These are phyloP conservation scores for Colistium nudipinnis DNA, from an alignment of 2,113 vertebrate species.

Conservation along the genomic window DNA sequence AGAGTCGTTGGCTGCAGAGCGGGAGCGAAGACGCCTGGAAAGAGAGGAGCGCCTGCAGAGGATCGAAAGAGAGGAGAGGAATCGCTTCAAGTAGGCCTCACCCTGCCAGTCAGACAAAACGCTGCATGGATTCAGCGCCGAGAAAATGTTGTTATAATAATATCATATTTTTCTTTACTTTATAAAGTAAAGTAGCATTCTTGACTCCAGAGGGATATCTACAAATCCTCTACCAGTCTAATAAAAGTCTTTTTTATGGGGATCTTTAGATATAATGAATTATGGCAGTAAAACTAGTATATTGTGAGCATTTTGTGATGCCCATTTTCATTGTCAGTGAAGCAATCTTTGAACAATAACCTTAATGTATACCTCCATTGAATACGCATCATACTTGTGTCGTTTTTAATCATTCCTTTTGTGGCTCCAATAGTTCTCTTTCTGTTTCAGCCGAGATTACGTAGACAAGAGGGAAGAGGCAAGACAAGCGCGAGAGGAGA, in stretches of 20 bases:
- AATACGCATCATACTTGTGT: neutral
- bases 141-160: too few species aligned
- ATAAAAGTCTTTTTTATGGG: constrained; percentile 40
- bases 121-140: neutral
- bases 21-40: constrained; percentile 90
- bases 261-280: constrained; percentile 25
- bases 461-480: constrained; percentile 92
- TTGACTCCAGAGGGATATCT: constrained; percentile 16
- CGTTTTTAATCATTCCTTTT: neutral
- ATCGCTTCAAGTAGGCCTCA: constrained; percentile 90
- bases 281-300: neutral
- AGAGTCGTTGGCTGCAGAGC: constrained; percentile 92
- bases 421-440: constrained; percentile 7
- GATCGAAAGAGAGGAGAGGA: constrained; percentile 95
- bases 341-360: neutral
- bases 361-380: neutral
- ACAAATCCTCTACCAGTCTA: constrained; percentile 22
- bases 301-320: neutral
- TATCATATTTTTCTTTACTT: too few species aligned
- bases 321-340: neutral
- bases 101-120: constrained; percentile 6
- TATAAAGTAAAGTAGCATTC: neutral
- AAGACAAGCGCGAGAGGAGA: constrained; percentile 93
- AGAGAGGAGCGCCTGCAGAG: constrained; percentile 95
- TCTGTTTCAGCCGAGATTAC: constrained; percentile 86